These are phyloP conservation scores for Trinorchestia longiramus DNA, from an alignment of 1,140 invertebrate genomes.

Conservation along the genomic window DNA sequence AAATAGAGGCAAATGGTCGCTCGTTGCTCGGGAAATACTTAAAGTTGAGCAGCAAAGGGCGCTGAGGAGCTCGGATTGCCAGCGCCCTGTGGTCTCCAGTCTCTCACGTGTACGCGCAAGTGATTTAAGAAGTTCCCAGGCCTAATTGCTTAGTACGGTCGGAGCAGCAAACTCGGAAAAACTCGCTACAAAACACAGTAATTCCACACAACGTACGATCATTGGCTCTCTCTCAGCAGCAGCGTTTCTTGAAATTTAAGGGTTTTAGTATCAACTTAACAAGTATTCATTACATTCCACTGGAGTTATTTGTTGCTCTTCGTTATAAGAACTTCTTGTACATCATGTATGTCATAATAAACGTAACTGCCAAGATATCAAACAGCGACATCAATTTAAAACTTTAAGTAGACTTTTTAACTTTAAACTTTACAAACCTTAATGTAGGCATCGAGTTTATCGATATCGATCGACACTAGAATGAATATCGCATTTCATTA, in stretches of 20 bases:
- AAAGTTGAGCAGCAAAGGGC: background rate
- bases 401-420: background rate
- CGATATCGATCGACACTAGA: too few species aligned
- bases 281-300: background rate
- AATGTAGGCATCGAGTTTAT: too few species aligned
- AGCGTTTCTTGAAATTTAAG: background rate
- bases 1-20: background rate
- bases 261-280: background rate
- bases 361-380: background rate
- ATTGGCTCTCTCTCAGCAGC: background rate
- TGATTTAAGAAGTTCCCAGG: background rate
- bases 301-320: background rate
- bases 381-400: background rate
- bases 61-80: background rate
- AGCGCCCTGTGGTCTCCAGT: slow-evolving; percentile 3
- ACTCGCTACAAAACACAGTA: background rate
- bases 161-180: background rate
- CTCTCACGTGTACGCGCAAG: background rate
- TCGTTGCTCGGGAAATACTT: background rate
- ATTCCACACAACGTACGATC: background rate
- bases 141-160: background rate
- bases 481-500: too few species aligned
- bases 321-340: background rate
- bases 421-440: background rate
- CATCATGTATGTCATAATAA: background rate